Conservation (phyloP, 2,797 vertebrate species). For the Anolis apletophallus region DNA sequence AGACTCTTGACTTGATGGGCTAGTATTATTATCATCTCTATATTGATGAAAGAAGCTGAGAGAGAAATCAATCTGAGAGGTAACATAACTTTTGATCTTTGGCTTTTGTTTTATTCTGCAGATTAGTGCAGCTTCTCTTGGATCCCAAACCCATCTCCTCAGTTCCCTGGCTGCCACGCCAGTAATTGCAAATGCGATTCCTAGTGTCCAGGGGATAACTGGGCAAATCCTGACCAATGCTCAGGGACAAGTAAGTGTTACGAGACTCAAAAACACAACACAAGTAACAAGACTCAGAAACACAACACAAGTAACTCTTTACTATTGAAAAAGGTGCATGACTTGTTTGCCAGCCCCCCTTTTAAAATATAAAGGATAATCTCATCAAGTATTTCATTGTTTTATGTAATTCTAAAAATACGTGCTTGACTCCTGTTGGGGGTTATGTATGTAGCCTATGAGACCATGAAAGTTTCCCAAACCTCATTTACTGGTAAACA, state of each 20-base stretch:
- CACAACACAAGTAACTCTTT: background rate
- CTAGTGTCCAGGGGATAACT: constrained; percentile 89
- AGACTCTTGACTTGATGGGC: background rate
- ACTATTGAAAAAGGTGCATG: background rate
- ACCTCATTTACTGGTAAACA: too few relatives aligned
- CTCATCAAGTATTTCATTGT: background rate
- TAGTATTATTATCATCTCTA: background rate
- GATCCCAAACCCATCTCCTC: constrained; percentile 91
- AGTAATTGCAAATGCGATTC: constrained; percentile 88
- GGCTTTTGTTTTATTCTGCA: constrained; percentile 69
- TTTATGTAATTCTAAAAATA: background rate
- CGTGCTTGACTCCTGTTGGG: too few relatives aligned
- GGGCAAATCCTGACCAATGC: constrained; percentile 94
- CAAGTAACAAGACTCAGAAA: background rate
- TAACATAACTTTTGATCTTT: background rate
- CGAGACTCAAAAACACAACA: background rate
- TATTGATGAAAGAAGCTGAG: background rate
- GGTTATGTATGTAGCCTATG: too few relatives aligned
- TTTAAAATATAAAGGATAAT: background rate
- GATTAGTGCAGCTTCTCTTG: constrained; percentile 90
- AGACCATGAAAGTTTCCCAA: too few relatives aligned
- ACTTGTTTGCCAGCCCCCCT: background rate
- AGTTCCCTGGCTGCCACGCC: constrained; percentile 90
- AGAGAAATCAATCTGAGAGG: background rate
- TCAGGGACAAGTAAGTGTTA: constrained; percentile 88